These are phyloP conservation scores for Sakesphorus luctuosus DNA, from an alignment of 2,113 vertebrate species.

Conservation along the genomic window DNA sequence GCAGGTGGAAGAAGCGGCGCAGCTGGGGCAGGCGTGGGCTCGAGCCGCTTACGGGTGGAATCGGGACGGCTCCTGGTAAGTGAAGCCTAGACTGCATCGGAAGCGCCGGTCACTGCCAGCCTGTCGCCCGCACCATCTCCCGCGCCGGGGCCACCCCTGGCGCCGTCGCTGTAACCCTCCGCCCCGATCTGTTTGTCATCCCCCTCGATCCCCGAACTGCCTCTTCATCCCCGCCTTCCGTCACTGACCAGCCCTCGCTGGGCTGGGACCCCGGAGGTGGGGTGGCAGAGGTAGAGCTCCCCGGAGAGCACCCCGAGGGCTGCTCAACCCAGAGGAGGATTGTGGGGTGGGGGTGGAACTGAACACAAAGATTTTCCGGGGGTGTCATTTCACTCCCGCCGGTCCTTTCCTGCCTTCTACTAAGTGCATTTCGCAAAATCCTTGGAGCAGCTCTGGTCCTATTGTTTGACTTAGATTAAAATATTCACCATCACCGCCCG, in stretches of 20 bases:
- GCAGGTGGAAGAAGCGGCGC: not conserved
- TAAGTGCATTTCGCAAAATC: not conserved
- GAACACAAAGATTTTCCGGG: not conserved
- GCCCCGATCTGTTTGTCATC: not conserved
- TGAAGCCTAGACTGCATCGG: not conserved
- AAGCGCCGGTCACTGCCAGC: not conserved
- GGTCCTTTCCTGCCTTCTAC: not conserved
- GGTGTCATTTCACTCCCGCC: not conserved
- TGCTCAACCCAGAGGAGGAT: not conserved
- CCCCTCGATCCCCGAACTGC: too few species aligned
- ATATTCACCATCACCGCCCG: not conserved
- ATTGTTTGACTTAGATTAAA: constrained; percentile 36
- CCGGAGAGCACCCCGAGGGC: not conserved
- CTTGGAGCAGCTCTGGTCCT: not conserved
- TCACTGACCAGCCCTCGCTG: not conserved
- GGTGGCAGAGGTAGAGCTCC: not conserved
- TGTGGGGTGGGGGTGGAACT: not conserved
- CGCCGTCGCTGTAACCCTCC: not conserved
- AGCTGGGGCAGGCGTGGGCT: not conserved
- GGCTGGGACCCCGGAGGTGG: not conserved
- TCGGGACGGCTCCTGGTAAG: not conserved
- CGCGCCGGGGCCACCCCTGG: not conserved
- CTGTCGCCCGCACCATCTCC: not conserved
- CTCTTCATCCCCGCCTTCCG: not conserved
- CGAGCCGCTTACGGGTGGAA: not conserved